Evolutionary conservation across 2,113 vertebrate species (phyloP), one percentile per base, ranked within the genome.

Genomic region (Miniopterus natalensis): DNA sequence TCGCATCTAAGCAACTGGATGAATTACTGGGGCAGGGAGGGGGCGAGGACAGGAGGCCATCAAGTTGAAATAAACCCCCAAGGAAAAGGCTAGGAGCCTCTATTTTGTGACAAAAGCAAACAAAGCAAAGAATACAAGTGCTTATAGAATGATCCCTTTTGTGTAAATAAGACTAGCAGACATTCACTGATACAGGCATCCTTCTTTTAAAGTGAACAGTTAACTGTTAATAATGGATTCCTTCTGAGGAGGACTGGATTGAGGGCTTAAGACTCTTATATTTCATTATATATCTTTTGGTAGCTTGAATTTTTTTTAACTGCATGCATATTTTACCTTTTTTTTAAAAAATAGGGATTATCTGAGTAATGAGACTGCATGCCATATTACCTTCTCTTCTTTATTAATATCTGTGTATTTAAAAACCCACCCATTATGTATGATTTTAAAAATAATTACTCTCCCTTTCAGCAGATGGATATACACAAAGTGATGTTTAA

Each of bases 31-130:
- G 36, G 36, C 36, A 12, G 13, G 47, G 1, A 12, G 10, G 49
- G 10, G 7, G 3, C 10, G 14, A 2, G 25, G 6, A 61, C 9
- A 61, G 49, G 45, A 45, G 29, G 65, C 51, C 53, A 84, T 61
- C 53, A 66, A 73, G 59, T 49, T 36, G n/a, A 84, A 36, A 66
- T 0, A 90, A 88, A 96, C 23, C 15, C 18, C n/a, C 11, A n/a
- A 68, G 36, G 53, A 55, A 25, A 66, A 86, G 84, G 42, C 53
- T 90, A 36, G 49, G 3, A 81, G 17, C 15, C 42, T 90, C 83
- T 89, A 59, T 25, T 92, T 79, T 73, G 47, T 70, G 36, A 85
- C 31, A 89, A 95, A 86, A 90, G 18, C 68, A 42, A 92, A 73
- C 23, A 86, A 88, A 93, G 29, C 70, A 78, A 89, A 71, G 27